phyloP scores from a whole-genome alignment of 2,113 vertebrate genomes.

The Misgurnus mizolepis region DNA sequence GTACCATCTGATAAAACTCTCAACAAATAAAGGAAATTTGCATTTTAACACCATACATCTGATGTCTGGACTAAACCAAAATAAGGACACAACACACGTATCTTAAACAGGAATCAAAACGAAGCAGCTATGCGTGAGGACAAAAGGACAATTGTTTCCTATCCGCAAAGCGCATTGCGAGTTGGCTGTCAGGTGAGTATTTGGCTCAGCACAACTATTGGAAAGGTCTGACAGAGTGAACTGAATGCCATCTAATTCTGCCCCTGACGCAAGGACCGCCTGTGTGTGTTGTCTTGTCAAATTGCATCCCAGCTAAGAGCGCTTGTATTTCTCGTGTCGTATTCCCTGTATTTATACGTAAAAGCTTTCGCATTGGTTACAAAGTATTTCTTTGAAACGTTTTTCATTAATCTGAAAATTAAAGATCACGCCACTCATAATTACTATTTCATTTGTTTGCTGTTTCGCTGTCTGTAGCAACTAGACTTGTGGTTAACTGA shows the following conservation, averaged over 20 bases:
- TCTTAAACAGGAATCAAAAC: constrained; percentile 21
- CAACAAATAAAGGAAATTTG: neutral
- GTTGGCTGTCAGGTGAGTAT: constrained; percentile 20
- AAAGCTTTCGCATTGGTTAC: constrained; percentile 9
- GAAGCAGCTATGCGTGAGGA: constrained; percentile 30
- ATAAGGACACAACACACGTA: neutral
- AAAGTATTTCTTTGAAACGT: constrained; percentile 34
- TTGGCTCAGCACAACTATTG: constrained; percentile 21
- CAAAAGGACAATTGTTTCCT: constrained; percentile 50
- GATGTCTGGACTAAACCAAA: constrained; percentile 2
- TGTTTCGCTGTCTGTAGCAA: constrained; percentile 50
- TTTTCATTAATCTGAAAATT: constrained; percentile 52
- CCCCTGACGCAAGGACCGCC: constrained; percentile 18
- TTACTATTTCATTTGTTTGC: constrained; percentile 52
- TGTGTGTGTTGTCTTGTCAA: constrained; percentile 13
- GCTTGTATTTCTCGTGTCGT: constrained; percentile 1
- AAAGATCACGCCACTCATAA: constrained; percentile 38
- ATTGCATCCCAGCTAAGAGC: neutral
- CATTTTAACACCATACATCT: neutral
- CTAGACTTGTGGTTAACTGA: constrained; percentile 36
- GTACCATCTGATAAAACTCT: constrained; percentile 1
- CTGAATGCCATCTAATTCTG: constrained; percentile 39
- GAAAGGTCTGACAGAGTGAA: constrained; percentile 12
- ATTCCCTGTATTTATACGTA: neutral
- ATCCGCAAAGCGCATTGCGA: constrained; percentile 21